Conservation (phyloP, 2,888 invertebrate species). For the Drosophila infuscata region DNA sequence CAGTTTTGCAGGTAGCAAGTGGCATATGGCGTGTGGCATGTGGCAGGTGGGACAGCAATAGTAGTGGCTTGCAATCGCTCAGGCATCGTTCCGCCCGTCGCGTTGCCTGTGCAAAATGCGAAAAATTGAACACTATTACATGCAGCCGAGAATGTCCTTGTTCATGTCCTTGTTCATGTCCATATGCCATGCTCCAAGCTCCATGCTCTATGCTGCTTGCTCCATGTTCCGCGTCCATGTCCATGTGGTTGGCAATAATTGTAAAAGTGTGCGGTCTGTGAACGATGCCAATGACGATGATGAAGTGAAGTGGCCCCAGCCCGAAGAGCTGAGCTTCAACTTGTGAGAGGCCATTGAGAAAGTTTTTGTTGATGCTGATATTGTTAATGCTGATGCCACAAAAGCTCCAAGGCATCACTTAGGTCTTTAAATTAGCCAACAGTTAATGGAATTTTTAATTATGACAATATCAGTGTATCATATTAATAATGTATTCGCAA, state of each 20-base stretch:
- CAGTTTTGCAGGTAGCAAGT: conserved; percentile 54
- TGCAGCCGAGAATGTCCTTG: conserved; percentile 50
- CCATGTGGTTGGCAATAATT: conserved; percentile 77
- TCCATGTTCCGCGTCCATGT: conserved; percentile 33
- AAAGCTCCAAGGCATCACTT: conserved; percentile 16
- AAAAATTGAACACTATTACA: conserved; percentile 79
- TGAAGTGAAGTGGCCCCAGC: conserved; percentile 49
- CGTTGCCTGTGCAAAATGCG: conserved; percentile 75
- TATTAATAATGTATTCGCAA: conserved; percentile 7
- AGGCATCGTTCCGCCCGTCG: conserved; percentile 59
- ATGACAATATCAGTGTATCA: conserved; percentile 8
- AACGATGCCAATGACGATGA: conserved; percentile 66
- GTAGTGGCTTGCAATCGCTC: conserved; percentile 36
- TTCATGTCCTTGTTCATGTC: conserved; percentile 38
- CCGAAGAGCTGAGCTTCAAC: conserved; percentile 25
- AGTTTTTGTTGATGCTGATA: conserved; percentile 19
- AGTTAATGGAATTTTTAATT: conserved; percentile 38
- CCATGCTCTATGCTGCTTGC: conserved; percentile 32
- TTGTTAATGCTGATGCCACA: conserved; percentile 37
- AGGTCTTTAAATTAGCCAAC: conserved; percentile 24
- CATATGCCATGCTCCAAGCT: conserved; percentile 31
- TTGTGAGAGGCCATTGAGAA: conserved; percentile 48
- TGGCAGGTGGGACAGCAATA: conserved; percentile 29
- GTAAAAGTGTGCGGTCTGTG: conserved; percentile 70
- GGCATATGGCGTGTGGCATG: conserved; percentile 16